Evolutionary conservation across 2,888 invertebrate genomes (phyloP), one percentile per base, ranked within the genome.

Genomic region (Atethmia centrago): DNA sequence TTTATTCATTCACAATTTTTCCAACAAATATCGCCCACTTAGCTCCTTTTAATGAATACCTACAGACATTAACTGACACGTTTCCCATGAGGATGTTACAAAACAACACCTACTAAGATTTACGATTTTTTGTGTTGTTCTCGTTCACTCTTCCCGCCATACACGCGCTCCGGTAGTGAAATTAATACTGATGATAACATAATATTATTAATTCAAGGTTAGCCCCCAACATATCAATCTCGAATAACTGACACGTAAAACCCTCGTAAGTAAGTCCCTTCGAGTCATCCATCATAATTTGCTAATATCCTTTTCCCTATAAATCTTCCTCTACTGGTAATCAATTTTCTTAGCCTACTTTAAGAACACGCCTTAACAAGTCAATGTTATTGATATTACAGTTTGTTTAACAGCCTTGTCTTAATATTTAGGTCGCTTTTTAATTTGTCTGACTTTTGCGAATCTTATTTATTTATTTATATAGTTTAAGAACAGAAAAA

Each of bases 251-350:
- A 42, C 63, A 66, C 63, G 68, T 76, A 62, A 72, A 69, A 59
- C 66, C 49, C 59, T 40, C 47, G 56, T 74, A 77, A 74, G 70
- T 80, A 71, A 82, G 69, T 71, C 55, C 58, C 64, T 51, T 12
- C 69, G 21, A 58, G 67, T 71, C 86, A 83, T 85, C 84, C 76
- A 85, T 85, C 84, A 85, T 76, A 80, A 85, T 85, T 85, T 83
- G 76, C 75, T 85, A 83, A 80, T 85, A 85, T 83, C 76, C 67
- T 70, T 78, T 59, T 80, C 64, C 81, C 71, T 85, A 85, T 83
- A 85, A 85, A 83, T 85, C 79, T 79, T 83, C 61, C 59, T 74
- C 64, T 31, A 71, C 16, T 36, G 55, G 82, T 74, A 82, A 83
- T 83, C 82, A 85, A 82, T 85, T 74, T 77, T 53, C 68, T 71